Percentiles rank a stretch among this genome's conserved stretches.
phyloP scores from a whole-genome alignment of 2,888 invertebrate genomes.

The Synergus laeviventris region DNA sequence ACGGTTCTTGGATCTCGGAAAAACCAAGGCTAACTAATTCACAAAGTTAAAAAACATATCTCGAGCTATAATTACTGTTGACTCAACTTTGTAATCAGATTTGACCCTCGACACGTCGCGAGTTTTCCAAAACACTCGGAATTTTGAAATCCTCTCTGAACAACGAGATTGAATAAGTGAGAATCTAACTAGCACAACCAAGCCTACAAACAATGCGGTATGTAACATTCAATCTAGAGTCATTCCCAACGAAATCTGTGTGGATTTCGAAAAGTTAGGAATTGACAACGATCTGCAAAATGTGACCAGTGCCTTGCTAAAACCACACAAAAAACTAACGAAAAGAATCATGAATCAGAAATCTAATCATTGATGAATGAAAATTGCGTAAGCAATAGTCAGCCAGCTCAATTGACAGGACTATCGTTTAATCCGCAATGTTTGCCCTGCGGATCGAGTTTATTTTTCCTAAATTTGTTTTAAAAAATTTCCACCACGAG shows the following conservation, averaged over 20 bases:
- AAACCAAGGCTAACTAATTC: slow-evolving; percentile 25
- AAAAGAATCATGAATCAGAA: slow-evolving; percentile 11
- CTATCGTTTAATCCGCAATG: background rate
- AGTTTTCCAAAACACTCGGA: background rate
- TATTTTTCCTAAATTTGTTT: background rate
- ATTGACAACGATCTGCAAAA: background rate
- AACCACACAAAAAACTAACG: background rate
- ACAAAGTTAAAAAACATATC: slow-evolving; percentile 13
- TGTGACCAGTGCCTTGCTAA: background rate
- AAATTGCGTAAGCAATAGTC: slow-evolving; percentile 37
- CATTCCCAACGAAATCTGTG: background rate
- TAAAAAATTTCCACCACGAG: background rate
- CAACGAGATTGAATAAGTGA: slow-evolving; percentile 26
- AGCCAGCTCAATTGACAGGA: slow-evolving; percentile 23
- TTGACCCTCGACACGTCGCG: background rate
- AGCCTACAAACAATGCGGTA: slow-evolving; percentile 15
- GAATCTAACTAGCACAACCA: slow-evolving; percentile 31
- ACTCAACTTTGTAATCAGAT: slow-evolving; percentile 1
- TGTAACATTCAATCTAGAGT: background rate
- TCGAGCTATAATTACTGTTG: slow-evolving; percentile 17
- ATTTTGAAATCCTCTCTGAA: background rate
- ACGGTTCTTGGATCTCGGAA: slow-evolving; percentile 4
- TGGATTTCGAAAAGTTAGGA: background rate
- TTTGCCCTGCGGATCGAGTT: slow-evolving; percentile 8
- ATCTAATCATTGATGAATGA: slow-evolving; percentile 26